phyloP scores from a whole-genome alignment of 2,113 vertebrate species.

The Macquaria ambigua region DNA sequence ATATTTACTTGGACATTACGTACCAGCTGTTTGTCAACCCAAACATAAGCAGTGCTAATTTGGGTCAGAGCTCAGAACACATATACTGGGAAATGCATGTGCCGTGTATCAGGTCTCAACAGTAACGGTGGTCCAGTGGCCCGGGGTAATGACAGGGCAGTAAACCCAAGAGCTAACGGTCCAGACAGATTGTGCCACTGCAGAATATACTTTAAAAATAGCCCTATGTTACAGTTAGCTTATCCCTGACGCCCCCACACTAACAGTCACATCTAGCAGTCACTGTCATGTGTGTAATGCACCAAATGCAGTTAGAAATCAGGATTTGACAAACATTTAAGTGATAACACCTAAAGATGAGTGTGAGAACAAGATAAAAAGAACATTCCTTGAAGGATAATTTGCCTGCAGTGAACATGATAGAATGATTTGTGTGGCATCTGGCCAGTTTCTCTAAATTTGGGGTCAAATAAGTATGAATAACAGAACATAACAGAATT shows the following conservation, averaged over 20 bases:
- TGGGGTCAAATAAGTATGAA: neutral
- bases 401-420: neutral
- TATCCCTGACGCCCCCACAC: neutral
- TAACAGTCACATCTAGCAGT: neutral
- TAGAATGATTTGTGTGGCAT: neutral
- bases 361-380: neutral
- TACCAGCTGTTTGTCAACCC: constrained; percentile 27
- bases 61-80: constrained; percentile 37
- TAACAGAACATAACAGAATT: neutral
- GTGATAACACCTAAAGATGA: neutral
- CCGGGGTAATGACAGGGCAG: neutral
- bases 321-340: too few relatives aligned
- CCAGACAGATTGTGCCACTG: neutral
- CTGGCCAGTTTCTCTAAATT: neutral
- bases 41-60: neutral
- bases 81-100: neutral
- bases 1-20: constrained; percentile 47
- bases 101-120: neutral
- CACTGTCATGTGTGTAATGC: neutral
- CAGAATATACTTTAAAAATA: constrained; percentile 6
- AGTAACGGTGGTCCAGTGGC: neutral
- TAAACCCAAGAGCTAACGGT: neutral
- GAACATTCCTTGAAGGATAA: neutral
- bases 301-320: neutral
- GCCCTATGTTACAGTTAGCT: neutral